Base-by-base conservation (phyloP, 2,113 vertebrate species). In the Corvus moneduloides region DNA sequence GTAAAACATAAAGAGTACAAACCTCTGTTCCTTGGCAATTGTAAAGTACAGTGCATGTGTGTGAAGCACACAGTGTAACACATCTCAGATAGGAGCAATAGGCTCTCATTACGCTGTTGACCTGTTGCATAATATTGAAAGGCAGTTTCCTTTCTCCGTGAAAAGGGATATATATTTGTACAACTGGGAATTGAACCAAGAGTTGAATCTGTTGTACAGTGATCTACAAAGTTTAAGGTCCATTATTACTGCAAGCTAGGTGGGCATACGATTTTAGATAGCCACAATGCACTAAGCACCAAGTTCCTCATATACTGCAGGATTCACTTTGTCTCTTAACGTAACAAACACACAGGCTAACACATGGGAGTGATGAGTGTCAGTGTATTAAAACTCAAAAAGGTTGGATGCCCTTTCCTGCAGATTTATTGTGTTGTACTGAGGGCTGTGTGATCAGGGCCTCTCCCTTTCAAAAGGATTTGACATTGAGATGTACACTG, bases 261-360 rank as follows among this genome's bases (percentile, higher is more conserved):
- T 30, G 12, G 44, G 18, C 1, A 1, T 51, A 12, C 0, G 1
- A 10, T 35, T 64, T 66, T 30, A 48, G 43, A 55, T 1, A 11
- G 13, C 32, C 3, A 7, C 2, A 3, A 58, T 26, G 39, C 30
- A 23, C 44, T 24, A 46, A 61, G 55, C 46, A 77, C 28, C 28
- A 58, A n/a, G 48, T 46, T 41, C 33, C 10, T 43, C 0, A 0
- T 15, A 1, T 68, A 20, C 37, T 61, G 58, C 41, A 82, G 62
- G 28, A 64, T 87, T 74, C 24, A 13, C 15, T 44, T 79, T 37
- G 33, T 56, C n/a, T 49, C 16, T 22, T 59, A 30, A 27, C 11
- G 22, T 56, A 58, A 73, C 13, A 48, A 74, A 28, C 10, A 15
- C 15, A 19, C 15, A 52, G 22, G 13, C 80, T 67, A 51, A 67